Base-by-base conservation (phyloP, 2,797 vertebrate genomes). In the Dryobates pubescens region DNA sequence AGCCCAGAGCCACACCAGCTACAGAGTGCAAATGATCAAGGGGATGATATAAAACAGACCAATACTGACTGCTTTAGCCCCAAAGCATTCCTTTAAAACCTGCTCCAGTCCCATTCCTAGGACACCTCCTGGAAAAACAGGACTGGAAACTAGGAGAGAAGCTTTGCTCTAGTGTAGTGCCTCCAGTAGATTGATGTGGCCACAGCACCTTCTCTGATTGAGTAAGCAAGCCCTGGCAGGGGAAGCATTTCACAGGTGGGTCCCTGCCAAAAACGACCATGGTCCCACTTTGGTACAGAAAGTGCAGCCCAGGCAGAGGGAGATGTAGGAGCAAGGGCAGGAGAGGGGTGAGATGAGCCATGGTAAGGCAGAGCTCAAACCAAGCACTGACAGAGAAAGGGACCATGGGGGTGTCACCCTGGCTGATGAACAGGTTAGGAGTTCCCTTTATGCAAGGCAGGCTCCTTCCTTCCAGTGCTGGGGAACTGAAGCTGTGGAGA, bases 21-120 rank as follows among this genome's bases (percentile, higher is more conserved):
- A 38, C 38, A 38, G 38, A 62, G 34, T 32, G 45, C 45, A 82
- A 93, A 89, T 3, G 2, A 71, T 32, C 70, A 80, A 54, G 36
- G 32, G 19, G 83, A 65, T 16, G 38, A 49, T 57, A 57, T 63
- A 64, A 82, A 93, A 58, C 1, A 2, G 62, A 69, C 62, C 18
- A 65, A 78, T 45, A 63, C 53, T 51, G 80, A 69, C 59, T 83
- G 76, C 38, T 94, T 94, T 82, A 53, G 75, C 62, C 30, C n/a
- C 34, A 87, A 79, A 62, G 29, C 45, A 43, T 76, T 17, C 45
- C 54, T 87, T 51, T 89, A 91, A 90, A 79, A 38, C 4, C 24
- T 68, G 49, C 17, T 51, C 27, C 47, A 74, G 72, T 77, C 49
- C 49, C 51, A 5, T 54, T 82, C 58, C 17, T n/a, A 20, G 26